Percentiles rank a stretch among this genome's conserved stretches.
These are phyloP conservation scores for Cygnus atratus DNA, from an alignment of 2,113 vertebrate genomes.

Conservation along the genomic window DNA sequence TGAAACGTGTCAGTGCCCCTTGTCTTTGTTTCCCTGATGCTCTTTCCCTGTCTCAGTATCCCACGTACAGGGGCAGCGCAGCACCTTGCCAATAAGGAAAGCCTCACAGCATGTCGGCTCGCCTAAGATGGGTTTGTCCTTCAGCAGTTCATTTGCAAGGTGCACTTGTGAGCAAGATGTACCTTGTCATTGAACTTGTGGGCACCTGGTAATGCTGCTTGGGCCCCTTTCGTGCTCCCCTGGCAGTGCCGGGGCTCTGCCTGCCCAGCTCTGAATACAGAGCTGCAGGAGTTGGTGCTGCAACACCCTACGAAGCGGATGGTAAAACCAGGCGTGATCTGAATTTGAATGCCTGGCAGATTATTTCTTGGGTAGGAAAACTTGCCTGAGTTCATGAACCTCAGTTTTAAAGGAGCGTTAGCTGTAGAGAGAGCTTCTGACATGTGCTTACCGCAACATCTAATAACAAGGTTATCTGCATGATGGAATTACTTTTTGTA, in stretches of 20 bases:
- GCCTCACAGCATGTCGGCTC: accelerated
- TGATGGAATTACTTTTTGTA: background rate
- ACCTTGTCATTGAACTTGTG: no score
- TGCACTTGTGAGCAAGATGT: background rate
- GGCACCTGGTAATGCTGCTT: background rate
- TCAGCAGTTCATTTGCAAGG: background rate
- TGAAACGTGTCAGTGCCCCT: background rate
- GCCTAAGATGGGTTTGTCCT: background rate
- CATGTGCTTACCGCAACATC: background rate
- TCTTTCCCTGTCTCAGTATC: background rate
- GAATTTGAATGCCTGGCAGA: background rate
- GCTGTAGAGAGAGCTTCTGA: background rate
- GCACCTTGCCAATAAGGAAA: background rate
- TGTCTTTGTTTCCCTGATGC: background rate
- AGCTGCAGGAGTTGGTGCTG: conserved; percentile 11
- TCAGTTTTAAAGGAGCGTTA: background rate
- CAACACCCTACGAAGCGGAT: background rate
- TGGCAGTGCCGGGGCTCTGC: background rate
- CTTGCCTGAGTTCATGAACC: background rate
- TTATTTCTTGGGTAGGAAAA: background rate
- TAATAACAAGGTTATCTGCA: background rate
- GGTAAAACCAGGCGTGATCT: background rate
- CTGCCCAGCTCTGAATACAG: background rate
- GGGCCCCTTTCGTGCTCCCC: background rate
- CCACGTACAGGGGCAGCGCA: background rate